Evolutionary conservation across 2,888 invertebrate genomes (phyloP), one percentile per base, ranked within the genome.

Genomic region (Gymnoscelis rufifasciata): DNA sequence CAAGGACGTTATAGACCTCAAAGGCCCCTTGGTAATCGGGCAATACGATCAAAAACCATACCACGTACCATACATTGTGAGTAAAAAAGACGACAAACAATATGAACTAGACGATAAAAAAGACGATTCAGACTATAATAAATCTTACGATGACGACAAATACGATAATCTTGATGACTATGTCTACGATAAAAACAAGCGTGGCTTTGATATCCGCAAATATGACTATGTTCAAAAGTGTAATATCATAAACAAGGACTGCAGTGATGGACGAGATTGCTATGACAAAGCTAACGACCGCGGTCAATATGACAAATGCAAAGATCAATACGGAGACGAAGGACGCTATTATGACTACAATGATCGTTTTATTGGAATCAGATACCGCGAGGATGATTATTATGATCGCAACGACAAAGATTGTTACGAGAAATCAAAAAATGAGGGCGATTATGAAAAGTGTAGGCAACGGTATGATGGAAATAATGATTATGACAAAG

Each of bases 241-340:
- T 48, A 40, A 48, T 48, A n/a, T 12, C 7, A 19, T 37, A 3
- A 10, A 19, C 11, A 48, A 48, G 12, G 37, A 43, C 3, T 48
- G 48, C 27, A 31, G 31, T 12, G 48, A 48, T 28, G 48, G 48
- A 27, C 43, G 35, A 12, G 48, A 40, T 31, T 48, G 48, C 37
- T 48, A 48, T 15, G 48, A 48, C 28, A 43, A 48, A n/a, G 30
- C 48, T 3, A 43, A 27, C 1, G 43, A 43, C 8, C 39, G 37
- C 11, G 3, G 10, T 5, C 13, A 27, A 8, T 48, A 48, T 40
- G 48, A 48, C 7, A 40, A 6, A 23, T 48, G 48, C 36, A 39
- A 37, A 11, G 40, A 40, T 8, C 39, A 36, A 23, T 48, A 48
- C 14, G 48, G 48, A 7, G 28, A 14, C 12, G 44, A 44, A 49